Evolutionary conservation across 2,888 invertebrate species (phyloP), one percentile per base, ranked within the genome.

Genomic region (Vanessa cardui): DNA sequence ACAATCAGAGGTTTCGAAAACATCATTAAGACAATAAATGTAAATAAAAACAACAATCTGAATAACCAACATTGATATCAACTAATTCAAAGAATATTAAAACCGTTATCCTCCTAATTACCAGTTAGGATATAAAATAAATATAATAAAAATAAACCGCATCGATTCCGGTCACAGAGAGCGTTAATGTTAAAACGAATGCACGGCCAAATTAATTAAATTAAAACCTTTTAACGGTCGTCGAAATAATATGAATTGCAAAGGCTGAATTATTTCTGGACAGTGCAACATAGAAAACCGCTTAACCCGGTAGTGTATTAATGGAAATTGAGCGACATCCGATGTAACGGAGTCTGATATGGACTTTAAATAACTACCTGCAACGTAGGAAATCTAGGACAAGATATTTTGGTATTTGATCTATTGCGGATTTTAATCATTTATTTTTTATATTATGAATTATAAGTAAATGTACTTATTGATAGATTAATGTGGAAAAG

Each of bases 261-360:
- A 72, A 77, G 59, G n/a, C 39, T 63, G 70, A 66, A 75, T 74
- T 91, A 90, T 90, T 89, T 87, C 81, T 72, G 83, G 80, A 80
- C 73, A 72, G 72, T 77, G 78, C 79, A 88, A 92, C 92, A 92
- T 86, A 83, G 91, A 86, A 92, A 92, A 87, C 83, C 91, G 90
- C 89, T 92, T 90, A 92, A 88, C 88, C 87, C 71, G 82, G 82
- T 86, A 84, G 85, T 82, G 82, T 86, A 88, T 87, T 92, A 92
- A 92, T 92, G 92, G 91, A 90, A 92, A 92, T 92, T 92, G 91
- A 92, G 87, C 81, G 92, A 87, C 89, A 86, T 85, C 80, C 82
- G 81, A 77, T 89, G 89, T 86, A 83, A 83, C 84, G 74, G 75
- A 66, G 80, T 79, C 83, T 82, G 82, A 83, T 90, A 88, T 91